Evolutionary conservation across 2,888 invertebrate species (phyloP).

Genomic region (Andrena dorsata): DNA sequence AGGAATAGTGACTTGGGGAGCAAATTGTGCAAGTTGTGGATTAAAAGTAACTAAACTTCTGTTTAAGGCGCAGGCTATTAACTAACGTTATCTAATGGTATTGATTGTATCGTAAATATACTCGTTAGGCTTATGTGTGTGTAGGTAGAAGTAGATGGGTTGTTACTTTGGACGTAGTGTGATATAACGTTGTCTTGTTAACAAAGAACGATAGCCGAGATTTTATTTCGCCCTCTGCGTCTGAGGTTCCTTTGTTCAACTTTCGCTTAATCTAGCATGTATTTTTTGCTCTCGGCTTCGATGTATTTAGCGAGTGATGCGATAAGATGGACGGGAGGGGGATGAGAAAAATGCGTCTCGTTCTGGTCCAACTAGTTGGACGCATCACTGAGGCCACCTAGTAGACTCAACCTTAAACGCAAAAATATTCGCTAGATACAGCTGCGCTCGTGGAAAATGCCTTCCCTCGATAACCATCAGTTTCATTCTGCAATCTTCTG

Average conservation of each 20-base stretch:
- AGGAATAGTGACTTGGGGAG: background rate
- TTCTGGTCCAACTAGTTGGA: background rate
- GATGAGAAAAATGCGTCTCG: background rate
- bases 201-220: no score
- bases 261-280: background rate
- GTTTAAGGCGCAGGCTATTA: background rate
- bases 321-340: background rate
- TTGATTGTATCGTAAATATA: slow-evolving; percentile 22
- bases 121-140: background rate
- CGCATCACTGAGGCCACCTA: slow-evolving; percentile 6
- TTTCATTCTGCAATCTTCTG: no score
- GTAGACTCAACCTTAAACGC: background rate
- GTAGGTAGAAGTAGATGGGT: background rate
- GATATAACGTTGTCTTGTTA: no score
- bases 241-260: background rate
- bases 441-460: background rate
- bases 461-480: no score
- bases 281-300: background rate
- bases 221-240: background rate
- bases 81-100: slow-evolving; percentile 9
- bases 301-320: background rate
- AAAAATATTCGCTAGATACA: background rate
- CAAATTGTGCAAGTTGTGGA: background rate
- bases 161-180: background rate
- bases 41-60: background rate